These are phyloP conservation scores for Phalacrocorax carbo DNA, from an alignment of 2,113 vertebrate genomes.

Conservation along the genomic window DNA sequence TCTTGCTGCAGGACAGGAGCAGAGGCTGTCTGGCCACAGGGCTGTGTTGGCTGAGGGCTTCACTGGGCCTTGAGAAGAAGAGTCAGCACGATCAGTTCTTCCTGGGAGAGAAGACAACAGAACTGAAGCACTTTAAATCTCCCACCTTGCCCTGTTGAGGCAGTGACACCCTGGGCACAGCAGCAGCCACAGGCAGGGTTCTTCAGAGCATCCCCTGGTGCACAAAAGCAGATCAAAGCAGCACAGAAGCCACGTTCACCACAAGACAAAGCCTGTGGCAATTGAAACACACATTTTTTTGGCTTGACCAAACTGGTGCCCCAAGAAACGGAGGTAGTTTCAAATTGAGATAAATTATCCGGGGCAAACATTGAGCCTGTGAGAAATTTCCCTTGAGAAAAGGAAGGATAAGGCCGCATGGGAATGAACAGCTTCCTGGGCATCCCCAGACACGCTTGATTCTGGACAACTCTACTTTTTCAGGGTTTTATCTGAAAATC, in stretches of 20 bases:
- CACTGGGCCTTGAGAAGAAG: not conserved
- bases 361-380: not conserved
- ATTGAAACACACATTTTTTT: not conserved
- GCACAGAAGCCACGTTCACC: not conserved
- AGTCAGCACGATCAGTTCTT: not conserved
- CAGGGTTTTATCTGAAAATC: not conserved
- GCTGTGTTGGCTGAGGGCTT: accelerated
- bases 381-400: not conserved
- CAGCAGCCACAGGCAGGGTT: not conserved
- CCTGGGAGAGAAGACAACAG: not conserved
- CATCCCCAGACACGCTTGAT: not conserved
- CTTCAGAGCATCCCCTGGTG: not conserved
- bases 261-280: not conserved
- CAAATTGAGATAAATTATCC: not conserved
- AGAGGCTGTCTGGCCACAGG: not conserved
- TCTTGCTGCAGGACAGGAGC: not conserved
- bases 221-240: not conserved
- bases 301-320: too few species aligned
- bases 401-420: not conserved
- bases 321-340: not conserved
- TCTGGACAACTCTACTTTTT: not conserved
- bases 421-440: not conserved
- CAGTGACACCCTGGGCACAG: not conserved
- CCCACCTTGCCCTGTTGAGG: not conserved
- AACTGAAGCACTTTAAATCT: not conserved